Evolutionary conservation across 2,888 invertebrate genomes (phyloP).

Genomic region (Torymus aiolomorphi): DNA sequence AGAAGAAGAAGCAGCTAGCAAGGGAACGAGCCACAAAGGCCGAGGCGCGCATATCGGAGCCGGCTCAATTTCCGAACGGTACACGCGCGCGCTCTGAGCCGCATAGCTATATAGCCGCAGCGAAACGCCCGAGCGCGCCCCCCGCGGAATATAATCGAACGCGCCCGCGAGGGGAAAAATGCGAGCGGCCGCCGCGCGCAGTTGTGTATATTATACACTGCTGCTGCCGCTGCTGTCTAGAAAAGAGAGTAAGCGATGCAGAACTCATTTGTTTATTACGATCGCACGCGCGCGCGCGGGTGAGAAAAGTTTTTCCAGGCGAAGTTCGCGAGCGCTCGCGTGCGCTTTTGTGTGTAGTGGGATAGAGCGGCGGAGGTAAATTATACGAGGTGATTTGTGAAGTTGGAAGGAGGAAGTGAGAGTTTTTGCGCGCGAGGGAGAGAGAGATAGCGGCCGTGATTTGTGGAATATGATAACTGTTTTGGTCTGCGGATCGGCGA

Average conservation of each 20-base stretch:
- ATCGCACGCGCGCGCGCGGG: not conserved
- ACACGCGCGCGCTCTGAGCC: not conserved
- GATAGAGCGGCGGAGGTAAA: not conserved
- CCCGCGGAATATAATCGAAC: slow-evolving; percentile 34
- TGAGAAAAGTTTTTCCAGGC: not conserved
- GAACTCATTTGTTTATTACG: slow-evolving; percentile 46
- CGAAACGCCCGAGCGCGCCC: slow-evolving; percentile 6
- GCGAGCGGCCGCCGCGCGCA: not conserved
- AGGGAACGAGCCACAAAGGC: slow-evolving; percentile 31
- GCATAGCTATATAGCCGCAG: slow-evolving; percentile 9
- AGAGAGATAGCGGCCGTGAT: not conserved
- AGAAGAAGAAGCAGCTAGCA: slow-evolving; percentile 16
- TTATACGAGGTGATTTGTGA: not conserved
- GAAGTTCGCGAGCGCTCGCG: too few species aligned
- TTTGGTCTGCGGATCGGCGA: too few species aligned
- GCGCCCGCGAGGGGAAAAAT: not conserved
- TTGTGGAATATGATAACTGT: too few species aligned
- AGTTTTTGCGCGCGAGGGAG: not conserved
- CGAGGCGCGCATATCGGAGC: slow-evolving; percentile 30
- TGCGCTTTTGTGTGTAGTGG: too few species aligned
- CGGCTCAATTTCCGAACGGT: slow-evolving; percentile 51
- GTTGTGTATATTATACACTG: not conserved
- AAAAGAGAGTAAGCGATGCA: not conserved
- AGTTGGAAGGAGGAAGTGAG: not conserved
- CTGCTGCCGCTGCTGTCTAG: not conserved